Evolutionary conservation across 1,140 invertebrate species (phyloP).

Genomic region (Scaptomyza hsui): DNA sequence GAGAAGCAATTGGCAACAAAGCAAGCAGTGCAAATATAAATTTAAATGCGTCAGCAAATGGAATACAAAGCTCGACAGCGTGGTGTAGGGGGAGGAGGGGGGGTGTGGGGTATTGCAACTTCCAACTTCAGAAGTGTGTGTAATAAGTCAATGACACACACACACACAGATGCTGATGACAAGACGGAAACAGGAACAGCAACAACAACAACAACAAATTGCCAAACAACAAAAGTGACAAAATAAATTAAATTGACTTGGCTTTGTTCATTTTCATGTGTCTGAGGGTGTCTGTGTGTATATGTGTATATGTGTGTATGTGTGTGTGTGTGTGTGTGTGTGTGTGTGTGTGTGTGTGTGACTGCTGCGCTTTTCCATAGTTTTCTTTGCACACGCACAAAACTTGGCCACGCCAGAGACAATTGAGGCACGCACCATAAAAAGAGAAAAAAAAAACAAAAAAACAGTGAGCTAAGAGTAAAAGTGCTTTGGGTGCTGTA

Average conservation of each 20-base stretch:
- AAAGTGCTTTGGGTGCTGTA: background rate
- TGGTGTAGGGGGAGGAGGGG: background rate
- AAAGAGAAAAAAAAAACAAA: background rate
- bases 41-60: constrained; percentile 79
- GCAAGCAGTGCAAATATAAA: constrained; percentile 62
- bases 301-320: background rate
- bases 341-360: constrained; percentile 48
- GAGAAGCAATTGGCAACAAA: constrained; percentile 56
- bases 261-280: constrained; percentile 25
- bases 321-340: constrained; percentile 24
- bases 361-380: constrained; percentile 62
- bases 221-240: constrained; percentile 76
- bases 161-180: constrained; percentile 25
- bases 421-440: constrained; percentile 59
- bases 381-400: constrained; percentile 44
- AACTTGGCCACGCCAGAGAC: constrained; percentile 53
- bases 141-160: constrained; percentile 59
- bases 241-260: constrained; percentile 81
- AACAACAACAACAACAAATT: constrained; percentile 48
- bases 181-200: constrained; percentile 13
- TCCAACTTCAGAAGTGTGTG: constrained; percentile 31
- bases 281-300: constrained; percentile 23
- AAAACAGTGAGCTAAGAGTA: background rate
- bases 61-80: constrained; percentile 42
- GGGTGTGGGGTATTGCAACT: constrained; percentile 14